A percentile compares a stretch with the other conserved stretches of the same genome.
Evolutionary conservation across 2,797 vertebrate species (phyloP).

Genomic region (Myotis findleyi): DNA sequence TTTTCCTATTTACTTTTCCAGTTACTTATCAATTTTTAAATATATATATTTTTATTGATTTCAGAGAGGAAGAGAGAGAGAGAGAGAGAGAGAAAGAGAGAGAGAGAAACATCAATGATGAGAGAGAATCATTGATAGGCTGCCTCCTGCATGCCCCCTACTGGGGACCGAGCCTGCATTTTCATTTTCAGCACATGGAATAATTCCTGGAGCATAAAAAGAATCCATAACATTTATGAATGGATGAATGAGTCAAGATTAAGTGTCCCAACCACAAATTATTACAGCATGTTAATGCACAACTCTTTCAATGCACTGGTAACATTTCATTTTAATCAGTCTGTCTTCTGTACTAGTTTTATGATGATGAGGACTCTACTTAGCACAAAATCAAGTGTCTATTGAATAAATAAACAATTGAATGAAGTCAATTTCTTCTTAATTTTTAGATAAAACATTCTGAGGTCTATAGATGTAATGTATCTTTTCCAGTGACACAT

Average conservation of each 20-base stretch:
- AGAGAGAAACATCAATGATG: too few relatives aligned
- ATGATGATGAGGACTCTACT: neutral
- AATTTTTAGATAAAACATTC: conserved; percentile 1
- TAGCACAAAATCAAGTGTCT: neutral
- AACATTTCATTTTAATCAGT: conserved; percentile 17
- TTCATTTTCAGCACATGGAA: neutral
- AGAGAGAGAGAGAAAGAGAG: too few relatives aligned
- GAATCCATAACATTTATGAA: neutral
- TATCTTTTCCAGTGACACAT: neutral
- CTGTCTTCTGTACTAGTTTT: conserved; percentile 30
- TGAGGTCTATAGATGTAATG: neutral
- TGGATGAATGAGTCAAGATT: conserved; percentile 6
- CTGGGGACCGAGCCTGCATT: neutral
- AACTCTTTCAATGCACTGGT: neutral
- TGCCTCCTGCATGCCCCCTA: too few relatives aligned
- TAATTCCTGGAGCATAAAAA: neutral
- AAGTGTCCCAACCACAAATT: neutral
- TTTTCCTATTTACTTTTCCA: neutral
- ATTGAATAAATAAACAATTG: neutral
- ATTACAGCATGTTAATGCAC: neutral
- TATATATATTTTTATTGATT: too few relatives aligned
- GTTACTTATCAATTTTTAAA: neutral
- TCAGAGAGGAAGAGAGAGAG: too few relatives aligned
- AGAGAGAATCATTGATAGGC: too few relatives aligned
- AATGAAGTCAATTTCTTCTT: neutral